These are phyloP conservation scores for Monopis laevigella DNA, from an alignment of 2,888 invertebrate species.

Conservation along the genomic window DNA sequence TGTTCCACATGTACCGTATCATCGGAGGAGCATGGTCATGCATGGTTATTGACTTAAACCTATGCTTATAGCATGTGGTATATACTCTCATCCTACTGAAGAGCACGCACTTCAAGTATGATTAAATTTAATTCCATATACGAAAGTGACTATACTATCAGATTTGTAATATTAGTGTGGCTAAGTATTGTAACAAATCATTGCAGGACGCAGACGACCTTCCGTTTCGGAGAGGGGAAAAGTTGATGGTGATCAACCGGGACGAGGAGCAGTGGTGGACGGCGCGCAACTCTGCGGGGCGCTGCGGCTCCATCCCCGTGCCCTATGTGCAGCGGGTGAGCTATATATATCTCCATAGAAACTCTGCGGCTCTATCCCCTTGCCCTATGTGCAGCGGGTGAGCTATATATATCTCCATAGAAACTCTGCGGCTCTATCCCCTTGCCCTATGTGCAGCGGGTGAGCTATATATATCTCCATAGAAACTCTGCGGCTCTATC, in stretches of 20 bases:
- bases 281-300: conserved; percentile 86
- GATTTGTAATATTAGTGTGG: too few species aligned
- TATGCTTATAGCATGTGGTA: too few species aligned
- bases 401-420: conserved; percentile 22
- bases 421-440: conserved; percentile 97
- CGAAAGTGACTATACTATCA: too few species aligned
- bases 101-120: too few species aligned
- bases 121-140: too few species aligned
- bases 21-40: too few species aligned
- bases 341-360: too few species aligned
- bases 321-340: conserved; percentile 89
- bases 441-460: conserved; percentile 92
- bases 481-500: conserved; percentile 11
- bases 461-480: conserved; percentile 35
- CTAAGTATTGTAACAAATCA: too few species aligned
- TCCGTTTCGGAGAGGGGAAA: conserved; percentile 94
- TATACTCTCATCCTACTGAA: too few species aligned
- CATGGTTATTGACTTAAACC: too few species aligned
- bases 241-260: conserved; percentile 89
- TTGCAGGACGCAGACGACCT: conserved; percentile 92
- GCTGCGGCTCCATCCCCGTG: conserved; percentile 94
- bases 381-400: conserved; percentile 92
- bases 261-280: conserved; percentile 99
- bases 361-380: conserved; percentile 96
- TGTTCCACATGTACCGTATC: too few species aligned